Conservation (phyloP, 2,888 invertebrate species). For the Trichacis sp. region DNA sequence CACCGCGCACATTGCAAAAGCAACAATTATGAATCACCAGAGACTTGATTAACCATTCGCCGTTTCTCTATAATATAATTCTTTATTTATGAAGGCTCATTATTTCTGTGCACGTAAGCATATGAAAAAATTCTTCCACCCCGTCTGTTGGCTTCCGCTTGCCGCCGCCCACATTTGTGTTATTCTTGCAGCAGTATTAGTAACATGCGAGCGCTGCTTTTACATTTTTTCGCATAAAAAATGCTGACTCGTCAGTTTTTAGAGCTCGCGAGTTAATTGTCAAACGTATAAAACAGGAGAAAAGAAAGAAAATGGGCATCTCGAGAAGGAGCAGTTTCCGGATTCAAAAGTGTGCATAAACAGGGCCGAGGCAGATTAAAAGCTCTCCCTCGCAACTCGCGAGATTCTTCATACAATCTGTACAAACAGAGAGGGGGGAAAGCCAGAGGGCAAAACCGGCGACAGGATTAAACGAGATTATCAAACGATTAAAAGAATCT, state of each 20-base stretch:
- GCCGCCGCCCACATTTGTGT: too few species aligned
- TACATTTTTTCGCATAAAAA: too few species aligned
- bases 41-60: conserved; percentile 66
- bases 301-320: not conserved
- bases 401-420: conserved; percentile 57
- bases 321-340: too few species aligned
- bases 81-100: conserved; percentile 68
- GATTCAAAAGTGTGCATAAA: not conserved
- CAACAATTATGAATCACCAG: conserved; percentile 66
- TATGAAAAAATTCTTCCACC: conserved; percentile 64
- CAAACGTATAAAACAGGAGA: not conserved
- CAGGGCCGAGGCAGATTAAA: conserved; percentile 1
- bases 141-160: too few species aligned
- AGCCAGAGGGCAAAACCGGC: conserved; percentile 44
- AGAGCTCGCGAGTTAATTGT: too few species aligned
- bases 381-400: conserved; percentile 8
- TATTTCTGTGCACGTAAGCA: conserved; percentile 68
- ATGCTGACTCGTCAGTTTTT: too few species aligned
- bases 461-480: conserved; percentile 64
- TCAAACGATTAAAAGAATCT: conserved; percentile 66
- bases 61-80: conserved; percentile 62
- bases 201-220: too few species aligned
- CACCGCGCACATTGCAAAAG: conserved; percentile 41
- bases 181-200: too few species aligned
- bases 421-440: conserved; percentile 53